Percentiles rank a stretch among this genome's conserved stretches.
phyloP scores from a whole-genome alignment of 1,140 invertebrate genomes.

The Propsilocerus akamusi region DNA sequence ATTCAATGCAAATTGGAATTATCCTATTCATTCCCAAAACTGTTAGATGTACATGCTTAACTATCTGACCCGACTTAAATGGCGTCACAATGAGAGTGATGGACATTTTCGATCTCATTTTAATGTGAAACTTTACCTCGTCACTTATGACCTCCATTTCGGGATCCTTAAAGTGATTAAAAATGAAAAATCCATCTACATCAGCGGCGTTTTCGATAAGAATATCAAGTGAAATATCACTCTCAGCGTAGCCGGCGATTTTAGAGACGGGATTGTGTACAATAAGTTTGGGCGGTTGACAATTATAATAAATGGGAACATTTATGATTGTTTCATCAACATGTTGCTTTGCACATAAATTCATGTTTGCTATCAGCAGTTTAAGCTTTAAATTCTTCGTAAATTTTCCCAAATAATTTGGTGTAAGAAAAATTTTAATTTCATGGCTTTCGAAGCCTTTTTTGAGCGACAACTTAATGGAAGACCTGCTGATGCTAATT shows the following conservation, averaged over 20 bases:
- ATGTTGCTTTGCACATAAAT: background rate
- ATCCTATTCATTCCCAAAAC: background rate
- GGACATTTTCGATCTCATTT: background rate
- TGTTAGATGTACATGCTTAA: background rate
- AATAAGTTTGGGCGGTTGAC: background rate
- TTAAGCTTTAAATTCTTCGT: background rate
- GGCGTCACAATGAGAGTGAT: background rate
- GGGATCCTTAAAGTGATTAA: background rate
- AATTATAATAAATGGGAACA: background rate
- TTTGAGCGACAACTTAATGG: no score
- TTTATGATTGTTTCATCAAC: background rate
- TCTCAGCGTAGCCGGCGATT: background rate
- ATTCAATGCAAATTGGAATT: background rate
- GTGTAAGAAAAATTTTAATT: background rate
- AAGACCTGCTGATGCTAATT: no score
- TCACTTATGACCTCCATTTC: background rate
- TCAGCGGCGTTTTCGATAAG: background rate
- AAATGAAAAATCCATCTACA: background rate
- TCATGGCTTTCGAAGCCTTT: no score
- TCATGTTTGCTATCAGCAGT: background rate
- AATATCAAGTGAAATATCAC: background rate
- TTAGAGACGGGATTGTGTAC: background rate
- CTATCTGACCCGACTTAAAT: background rate
- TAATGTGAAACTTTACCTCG: background rate
- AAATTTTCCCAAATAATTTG: background rate